A percentile compares a stretch with the other conserved stretches of the same genome.
Conservation (phyloP, 1,140 invertebrate species). For the Drosophila sp. region DNA sequence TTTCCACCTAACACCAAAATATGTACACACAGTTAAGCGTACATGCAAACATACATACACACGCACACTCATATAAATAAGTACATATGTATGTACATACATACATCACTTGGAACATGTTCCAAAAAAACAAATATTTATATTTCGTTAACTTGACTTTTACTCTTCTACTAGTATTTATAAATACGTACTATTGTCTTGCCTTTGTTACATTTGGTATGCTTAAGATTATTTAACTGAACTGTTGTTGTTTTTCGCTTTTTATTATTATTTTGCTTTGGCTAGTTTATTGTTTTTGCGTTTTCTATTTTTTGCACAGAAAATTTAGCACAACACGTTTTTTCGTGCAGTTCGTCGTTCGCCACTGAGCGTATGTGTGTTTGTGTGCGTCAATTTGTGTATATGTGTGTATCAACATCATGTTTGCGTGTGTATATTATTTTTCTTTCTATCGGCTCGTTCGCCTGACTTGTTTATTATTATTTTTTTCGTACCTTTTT, state of each 20-base stretch:
- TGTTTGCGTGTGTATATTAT: constrained; percentile 79
- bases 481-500: constrained; percentile 73
- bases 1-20: constrained; percentile 81
- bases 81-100: constrained; percentile 21
- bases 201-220: constrained; percentile 63
- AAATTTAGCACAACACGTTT: constrained; percentile 76
- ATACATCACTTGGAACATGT: constrained; percentile 58
- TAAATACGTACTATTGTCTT: constrained; percentile 43
- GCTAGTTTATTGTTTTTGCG: constrained; percentile 66
- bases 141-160: constrained; percentile 38
- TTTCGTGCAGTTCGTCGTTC: constrained; percentile 56
- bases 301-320: constrained; percentile 59
- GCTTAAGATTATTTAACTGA: constrained; percentile 66
- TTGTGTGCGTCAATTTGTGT: constrained; percentile 19
- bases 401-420: constrained; percentile 59
- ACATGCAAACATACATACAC: constrained; percentile 42
- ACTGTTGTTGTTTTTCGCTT: constrained; percentile 71
- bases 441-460: constrained; percentile 68
- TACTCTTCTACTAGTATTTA: constrained; percentile 25
- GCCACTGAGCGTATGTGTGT: constrained; percentile 38
- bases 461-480: constrained; percentile 76
- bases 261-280: constrained; percentile 60
- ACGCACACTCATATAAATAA: constrained; percentile 4
- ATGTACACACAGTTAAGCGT: constrained; percentile 75
- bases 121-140: constrained; percentile 73